These are phyloP conservation scores for Ellobium chinense DNA, from an alignment of 2,888 invertebrate species.

Conservation along the genomic window DNA sequence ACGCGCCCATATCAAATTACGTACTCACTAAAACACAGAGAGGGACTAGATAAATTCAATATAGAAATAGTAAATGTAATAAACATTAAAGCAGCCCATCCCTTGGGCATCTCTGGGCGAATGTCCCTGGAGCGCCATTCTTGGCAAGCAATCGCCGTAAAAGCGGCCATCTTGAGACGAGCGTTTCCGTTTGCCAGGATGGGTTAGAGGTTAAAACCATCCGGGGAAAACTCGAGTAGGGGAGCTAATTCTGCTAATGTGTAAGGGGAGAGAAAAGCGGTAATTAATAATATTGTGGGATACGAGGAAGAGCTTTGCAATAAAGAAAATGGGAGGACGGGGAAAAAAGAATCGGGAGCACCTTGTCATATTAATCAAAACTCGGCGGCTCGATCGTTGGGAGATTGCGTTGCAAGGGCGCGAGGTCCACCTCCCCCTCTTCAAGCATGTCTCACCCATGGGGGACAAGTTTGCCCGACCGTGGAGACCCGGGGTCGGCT, in stretches of 20 bases:
- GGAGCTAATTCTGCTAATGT: slow-evolving; percentile 49
- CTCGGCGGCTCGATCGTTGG: slow-evolving; percentile 13
- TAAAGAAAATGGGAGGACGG: slow-evolving; percentile 21
- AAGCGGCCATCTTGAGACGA: slow-evolving; percentile 39
- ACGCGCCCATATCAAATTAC: slow-evolving; percentile 33
- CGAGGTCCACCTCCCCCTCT: slow-evolving; percentile 21
- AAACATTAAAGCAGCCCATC: slow-evolving; percentile 21
- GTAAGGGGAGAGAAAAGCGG: slow-evolving; percentile 39
- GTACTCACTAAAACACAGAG: background rate
- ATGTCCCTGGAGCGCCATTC: background rate
- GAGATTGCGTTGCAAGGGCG: slow-evolving; percentile 32
- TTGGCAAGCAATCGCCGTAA: slow-evolving; percentile 29
- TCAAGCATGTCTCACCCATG: slow-evolving; percentile 1
- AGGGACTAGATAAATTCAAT: slow-evolving; percentile 4
- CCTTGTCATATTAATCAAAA: slow-evolving; percentile 46
- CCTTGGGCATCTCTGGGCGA: background rate
- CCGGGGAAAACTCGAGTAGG: slow-evolving; percentile 27
- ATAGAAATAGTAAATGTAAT: slow-evolving; percentile 18
- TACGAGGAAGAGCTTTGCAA: slow-evolving; percentile 23
- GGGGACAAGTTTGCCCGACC: slow-evolving; percentile 16
- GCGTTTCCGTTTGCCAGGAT: slow-evolving; percentile 5
- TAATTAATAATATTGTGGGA: slow-evolving; percentile 47
- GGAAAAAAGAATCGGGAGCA: slow-evolving; percentile 19
- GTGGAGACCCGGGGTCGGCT: slow-evolving; percentile 30
- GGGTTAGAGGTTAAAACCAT: slow-evolving; percentile 40